These are phyloP conservation scores for Silurus aristotelis DNA, from an alignment of 2,797 vertebrate species.

Conservation along the genomic window DNA sequence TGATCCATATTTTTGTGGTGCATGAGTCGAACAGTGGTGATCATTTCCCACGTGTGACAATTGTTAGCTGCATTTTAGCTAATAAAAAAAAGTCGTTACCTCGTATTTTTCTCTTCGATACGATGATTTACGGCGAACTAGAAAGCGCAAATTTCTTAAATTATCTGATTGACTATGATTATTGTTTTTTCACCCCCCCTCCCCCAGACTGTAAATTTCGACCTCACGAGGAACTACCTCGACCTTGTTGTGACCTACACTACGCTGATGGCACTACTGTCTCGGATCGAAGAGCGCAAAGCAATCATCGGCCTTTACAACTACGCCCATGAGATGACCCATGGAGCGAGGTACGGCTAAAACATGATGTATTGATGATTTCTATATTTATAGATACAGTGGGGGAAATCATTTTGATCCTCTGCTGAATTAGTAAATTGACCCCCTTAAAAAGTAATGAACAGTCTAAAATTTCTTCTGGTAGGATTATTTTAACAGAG, in stretches of 20 bases:
- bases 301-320: slow-evolving; percentile 98
- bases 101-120: too few relatives aligned
- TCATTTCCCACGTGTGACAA: not conserved
- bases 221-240: slow-evolving; percentile 97
- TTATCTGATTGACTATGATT: not conserved
- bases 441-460: too few relatives aligned
- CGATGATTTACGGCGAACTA: too few relatives aligned
- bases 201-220: slow-evolving; percentile 94
- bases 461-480: too few relatives aligned
- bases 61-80: too few relatives aligned
- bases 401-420: too few relatives aligned
- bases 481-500: too few relatives aligned
- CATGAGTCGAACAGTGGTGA: not conserved
- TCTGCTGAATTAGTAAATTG: too few relatives aligned
- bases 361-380: not conserved
- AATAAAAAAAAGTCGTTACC: too few relatives aligned
- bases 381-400: too few relatives aligned
- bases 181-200: not conserved
- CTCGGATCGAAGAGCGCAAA: slow-evolving; percentile 96
- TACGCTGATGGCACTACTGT: slow-evolving; percentile 95
- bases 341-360: slow-evolving; percentile 86
- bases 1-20: not conserved
- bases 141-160: too few relatives aligned
- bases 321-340: slow-evolving; percentile 98
- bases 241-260: slow-evolving; percentile 97